Evolutionary conservation across 2,113 vertebrate species (phyloP).

Genomic region (Nycticebus coucang): DNA sequence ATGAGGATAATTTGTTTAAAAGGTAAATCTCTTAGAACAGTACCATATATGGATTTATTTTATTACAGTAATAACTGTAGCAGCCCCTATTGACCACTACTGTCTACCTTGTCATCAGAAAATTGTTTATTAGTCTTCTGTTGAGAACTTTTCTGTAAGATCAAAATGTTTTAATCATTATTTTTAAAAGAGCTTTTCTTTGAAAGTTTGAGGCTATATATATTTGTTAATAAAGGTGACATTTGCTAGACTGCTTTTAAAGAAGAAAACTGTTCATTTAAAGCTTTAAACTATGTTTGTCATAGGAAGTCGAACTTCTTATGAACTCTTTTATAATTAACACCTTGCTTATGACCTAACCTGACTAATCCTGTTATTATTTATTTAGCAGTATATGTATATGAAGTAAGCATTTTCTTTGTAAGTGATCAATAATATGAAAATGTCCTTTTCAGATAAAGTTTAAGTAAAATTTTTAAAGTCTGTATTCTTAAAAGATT

Average conservation of each 20-base stretch:
- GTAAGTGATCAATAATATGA: neutral
- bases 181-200: neutral
- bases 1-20: neutral
- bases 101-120: neutral
- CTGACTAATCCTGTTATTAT: neutral
- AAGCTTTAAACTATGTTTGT: neutral
- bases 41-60: neutral
- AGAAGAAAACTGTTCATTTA: constrained; percentile 24
- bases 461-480: neutral
- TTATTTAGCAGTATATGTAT: neutral
- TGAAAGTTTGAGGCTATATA: neutral
- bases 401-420: neutral
- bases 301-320: constrained; percentile 2
- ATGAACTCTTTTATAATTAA: constrained; percentile 10
- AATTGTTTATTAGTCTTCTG: neutral
- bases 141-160: neutral
- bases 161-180: constrained; percentile 34
- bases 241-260: constrained; percentile 20
- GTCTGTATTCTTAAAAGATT: neutral
- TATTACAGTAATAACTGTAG: neutral
- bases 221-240: neutral
- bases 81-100: neutral
- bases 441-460: neutral
- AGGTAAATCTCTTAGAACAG: neutral
- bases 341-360: neutral